phyloP scores from a whole-genome alignment of 2,888 invertebrate genomes.

The Plemyria rubiginata region DNA sequence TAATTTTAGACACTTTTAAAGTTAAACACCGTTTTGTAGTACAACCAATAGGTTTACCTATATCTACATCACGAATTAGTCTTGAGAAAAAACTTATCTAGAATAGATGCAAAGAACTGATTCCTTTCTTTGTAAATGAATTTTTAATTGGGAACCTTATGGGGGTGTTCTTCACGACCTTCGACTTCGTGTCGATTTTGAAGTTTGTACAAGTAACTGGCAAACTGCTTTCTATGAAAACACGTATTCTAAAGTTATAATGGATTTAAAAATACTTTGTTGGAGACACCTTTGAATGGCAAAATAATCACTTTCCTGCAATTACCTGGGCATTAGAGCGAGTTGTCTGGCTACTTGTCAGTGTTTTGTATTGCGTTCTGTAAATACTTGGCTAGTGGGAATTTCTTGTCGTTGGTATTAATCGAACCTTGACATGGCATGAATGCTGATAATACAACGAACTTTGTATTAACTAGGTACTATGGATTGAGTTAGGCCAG shows the following conservation, averaged over 20 bases:
- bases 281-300: constrained; percentile 72
- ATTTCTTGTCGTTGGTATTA: constrained; percentile 10
- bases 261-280: constrained; percentile 79
- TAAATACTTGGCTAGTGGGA: constrained; percentile 20
- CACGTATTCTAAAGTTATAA: constrained; percentile 58
- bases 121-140: too few species aligned
- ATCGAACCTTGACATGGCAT: not conserved
- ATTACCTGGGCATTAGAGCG: constrained; percentile 60
- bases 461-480: not conserved
- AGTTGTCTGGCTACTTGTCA: constrained; percentile 55
- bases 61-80: too few species aligned
- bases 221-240: constrained; percentile 15
- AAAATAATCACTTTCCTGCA: constrained; percentile 78
- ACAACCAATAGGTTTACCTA: too few species aligned
- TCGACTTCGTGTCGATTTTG: not conserved
- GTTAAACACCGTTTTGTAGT: too few species aligned
- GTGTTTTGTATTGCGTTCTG: constrained; percentile 45
- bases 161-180: too few species aligned
- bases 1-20: too few species aligned
- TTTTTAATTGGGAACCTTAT: too few species aligned
- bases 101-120: too few species aligned
- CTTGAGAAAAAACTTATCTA: too few species aligned
- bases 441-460: not conserved
- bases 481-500: too few species aligned
- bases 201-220: not conserved